Conservation (phyloP, 1,140 invertebrate genomes). For the Nebria ingens region DNA sequence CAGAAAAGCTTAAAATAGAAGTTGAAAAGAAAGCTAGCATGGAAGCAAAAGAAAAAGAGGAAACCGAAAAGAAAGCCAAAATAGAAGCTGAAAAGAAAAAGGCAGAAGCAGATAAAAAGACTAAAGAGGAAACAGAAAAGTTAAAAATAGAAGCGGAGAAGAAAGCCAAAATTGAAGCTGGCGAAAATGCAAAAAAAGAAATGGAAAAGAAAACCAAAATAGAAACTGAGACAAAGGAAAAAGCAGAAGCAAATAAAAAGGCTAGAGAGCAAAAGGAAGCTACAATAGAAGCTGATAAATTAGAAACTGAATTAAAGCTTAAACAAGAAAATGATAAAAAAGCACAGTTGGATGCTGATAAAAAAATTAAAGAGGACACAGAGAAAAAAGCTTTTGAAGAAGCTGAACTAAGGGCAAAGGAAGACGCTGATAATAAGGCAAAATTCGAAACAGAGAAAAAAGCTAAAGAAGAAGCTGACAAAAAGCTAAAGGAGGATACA, state of each 20-base stretch:
- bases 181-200: constrained; percentile 19
- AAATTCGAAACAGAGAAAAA: constrained; percentile 20
- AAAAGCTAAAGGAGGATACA: constrained; percentile 18
- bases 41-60: constrained; percentile 19
- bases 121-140: too few relatives aligned
- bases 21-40: constrained; percentile 17
- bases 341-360: too few relatives aligned
- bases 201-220: constrained; percentile 17
- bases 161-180: constrained; percentile 18
- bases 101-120: too few relatives aligned
- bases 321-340: too few relatives aligned
- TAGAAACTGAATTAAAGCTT: constrained; percentile 15
- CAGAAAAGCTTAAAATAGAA: constrained; percentile 21
- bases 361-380: too few relatives aligned
- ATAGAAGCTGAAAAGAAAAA: constrained; percentile 14
- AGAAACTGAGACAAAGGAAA: constrained; percentile 16
- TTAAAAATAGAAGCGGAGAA: constrained; percentile 18
- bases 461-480: constrained; percentile 17
- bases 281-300: constrained; percentile 16
- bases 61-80: constrained; percentile 20
- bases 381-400: too few relatives aligned
- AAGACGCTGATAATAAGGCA: constrained; percentile 20
- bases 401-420: too few relatives aligned
- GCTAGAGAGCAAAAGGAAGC: constrained; percentile 17
- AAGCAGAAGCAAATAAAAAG: constrained; percentile 16